These are phyloP conservation scores for Hyperoplus lanceolatus DNA, from an alignment of 2,797 vertebrate genomes.

Conservation along the genomic window DNA sequence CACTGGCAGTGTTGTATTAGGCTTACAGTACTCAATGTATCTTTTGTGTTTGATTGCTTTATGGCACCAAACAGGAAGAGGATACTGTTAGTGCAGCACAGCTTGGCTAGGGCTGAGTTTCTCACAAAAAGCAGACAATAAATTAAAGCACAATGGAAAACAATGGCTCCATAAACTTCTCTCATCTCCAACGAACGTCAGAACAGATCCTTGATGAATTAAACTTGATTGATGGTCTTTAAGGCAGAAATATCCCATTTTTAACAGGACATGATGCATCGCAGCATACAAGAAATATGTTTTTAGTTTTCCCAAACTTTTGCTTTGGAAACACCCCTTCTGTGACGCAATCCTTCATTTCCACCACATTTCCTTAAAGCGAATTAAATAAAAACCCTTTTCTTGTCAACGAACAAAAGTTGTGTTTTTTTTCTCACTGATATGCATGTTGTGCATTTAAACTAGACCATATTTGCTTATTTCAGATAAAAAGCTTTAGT, in stretches of 20 bases:
- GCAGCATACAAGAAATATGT: background rate
- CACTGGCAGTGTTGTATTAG: constrained; percentile 2
- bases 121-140: background rate
- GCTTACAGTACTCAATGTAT: background rate
- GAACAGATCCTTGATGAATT: background rate
- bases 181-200: background rate
- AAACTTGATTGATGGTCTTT: background rate
- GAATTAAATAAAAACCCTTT: background rate
- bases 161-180: background rate
- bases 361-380: background rate
- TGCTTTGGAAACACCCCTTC: background rate
- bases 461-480: background rate
- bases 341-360: background rate
- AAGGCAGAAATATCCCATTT: background rate
- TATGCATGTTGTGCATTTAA: background rate
- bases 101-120: background rate
- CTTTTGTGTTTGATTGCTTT: constrained; percentile 27
- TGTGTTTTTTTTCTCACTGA: background rate
- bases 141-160: constrained; percentile 5
- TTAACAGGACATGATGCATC: background rate
- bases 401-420: constrained; percentile 1
- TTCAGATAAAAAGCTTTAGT: background rate
- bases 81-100: background rate
- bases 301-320: background rate
- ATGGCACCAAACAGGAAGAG: constrained; percentile 21